phyloP scores from a whole-genome alignment of 2,888 invertebrate genomes.

The Scaptomyza reducta region DNA sequence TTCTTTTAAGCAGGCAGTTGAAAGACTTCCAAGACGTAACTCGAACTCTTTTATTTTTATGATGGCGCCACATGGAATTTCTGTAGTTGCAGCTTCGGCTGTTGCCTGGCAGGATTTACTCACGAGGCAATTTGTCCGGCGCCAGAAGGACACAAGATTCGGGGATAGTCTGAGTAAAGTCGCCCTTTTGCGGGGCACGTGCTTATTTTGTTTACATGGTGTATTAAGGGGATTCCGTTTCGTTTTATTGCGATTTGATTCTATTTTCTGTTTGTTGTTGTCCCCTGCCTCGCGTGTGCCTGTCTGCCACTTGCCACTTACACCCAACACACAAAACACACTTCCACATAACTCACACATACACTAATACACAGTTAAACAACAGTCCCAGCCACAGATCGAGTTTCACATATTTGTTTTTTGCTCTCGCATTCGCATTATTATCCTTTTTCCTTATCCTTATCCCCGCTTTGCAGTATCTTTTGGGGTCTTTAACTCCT shows the following conservation, averaged over 20 bases:
- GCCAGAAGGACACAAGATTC: slow-evolving; percentile 43
- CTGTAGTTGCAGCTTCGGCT: slow-evolving; percentile 30
- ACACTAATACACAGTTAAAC: slow-evolving; percentile 13
- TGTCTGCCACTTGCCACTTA: slow-evolving; percentile 30
- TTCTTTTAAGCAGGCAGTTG: slow-evolving; percentile 10
- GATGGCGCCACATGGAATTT: slow-evolving; percentile 49
- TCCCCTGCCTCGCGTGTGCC: slow-evolving; percentile 25
- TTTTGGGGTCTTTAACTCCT: slow-evolving; percentile 9
- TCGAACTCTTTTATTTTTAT: slow-evolving; percentile 40
- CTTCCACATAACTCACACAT: slow-evolving; percentile 4
- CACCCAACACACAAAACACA: slow-evolving; percentile 6
- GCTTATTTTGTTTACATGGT: slow-evolving; percentile 81
- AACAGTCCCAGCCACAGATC: slow-evolving; percentile 56
- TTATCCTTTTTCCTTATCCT: slow-evolving; percentile 60
- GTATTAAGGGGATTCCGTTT: slow-evolving; percentile 81
- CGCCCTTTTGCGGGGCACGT: slow-evolving; percentile 74
- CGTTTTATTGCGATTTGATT: slow-evolving; percentile 75
- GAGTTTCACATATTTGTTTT: slow-evolving; percentile 62
- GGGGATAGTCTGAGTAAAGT: slow-evolving; percentile 1
- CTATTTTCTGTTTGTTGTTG: slow-evolving; percentile 59
- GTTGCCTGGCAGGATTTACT: slow-evolving; percentile 52
- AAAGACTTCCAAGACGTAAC: slow-evolving; percentile 14
- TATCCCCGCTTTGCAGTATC: slow-evolving; percentile 17
- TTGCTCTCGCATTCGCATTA: slow-evolving; percentile 57
- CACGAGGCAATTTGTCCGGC: slow-evolving; percentile 67